Evolutionary conservation across 1,140 invertebrate genomes (phyloP).

Genomic region (Trypoxylus dichotomus): DNA sequence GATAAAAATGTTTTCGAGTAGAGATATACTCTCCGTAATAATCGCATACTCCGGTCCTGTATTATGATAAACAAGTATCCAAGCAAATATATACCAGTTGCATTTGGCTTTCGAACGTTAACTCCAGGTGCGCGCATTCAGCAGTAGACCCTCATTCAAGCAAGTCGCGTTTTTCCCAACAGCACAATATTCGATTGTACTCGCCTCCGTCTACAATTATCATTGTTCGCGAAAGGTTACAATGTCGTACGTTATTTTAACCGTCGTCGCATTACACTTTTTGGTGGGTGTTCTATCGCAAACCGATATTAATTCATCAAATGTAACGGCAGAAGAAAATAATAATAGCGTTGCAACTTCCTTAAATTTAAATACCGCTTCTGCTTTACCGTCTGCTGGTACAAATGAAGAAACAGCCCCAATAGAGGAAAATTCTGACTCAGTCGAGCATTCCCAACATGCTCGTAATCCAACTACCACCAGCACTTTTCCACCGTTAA

Average conservation of each 20-base stretch:
- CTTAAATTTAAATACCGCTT: background rate
- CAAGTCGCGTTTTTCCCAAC: background rate
- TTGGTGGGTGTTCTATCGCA: slow-evolving; percentile 1
- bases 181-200: background rate
- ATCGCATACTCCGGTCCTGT: background rate
- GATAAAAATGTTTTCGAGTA: too few species aligned
- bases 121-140: slow-evolving; percentile 13
- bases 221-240: slow-evolving; percentile 6
- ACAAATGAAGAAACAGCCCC: background rate
- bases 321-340: background rate
- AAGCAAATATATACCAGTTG: slow-evolving; percentile 6
- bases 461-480: background rate
- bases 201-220: background rate
- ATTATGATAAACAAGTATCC: background rate
- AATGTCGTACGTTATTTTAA: background rate
- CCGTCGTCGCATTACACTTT: background rate
- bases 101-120: slow-evolving; percentile 21
- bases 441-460: background rate
- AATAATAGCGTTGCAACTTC: background rate
- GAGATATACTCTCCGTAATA: too few species aligned
- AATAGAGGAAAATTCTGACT: background rate
- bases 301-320: background rate
- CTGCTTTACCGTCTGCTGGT: background rate
- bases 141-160: background rate
- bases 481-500: slow-evolving; percentile 10